Conservation (phyloP, 1,140 invertebrate genomes). For the Anoplophora glabripennis region DNA sequence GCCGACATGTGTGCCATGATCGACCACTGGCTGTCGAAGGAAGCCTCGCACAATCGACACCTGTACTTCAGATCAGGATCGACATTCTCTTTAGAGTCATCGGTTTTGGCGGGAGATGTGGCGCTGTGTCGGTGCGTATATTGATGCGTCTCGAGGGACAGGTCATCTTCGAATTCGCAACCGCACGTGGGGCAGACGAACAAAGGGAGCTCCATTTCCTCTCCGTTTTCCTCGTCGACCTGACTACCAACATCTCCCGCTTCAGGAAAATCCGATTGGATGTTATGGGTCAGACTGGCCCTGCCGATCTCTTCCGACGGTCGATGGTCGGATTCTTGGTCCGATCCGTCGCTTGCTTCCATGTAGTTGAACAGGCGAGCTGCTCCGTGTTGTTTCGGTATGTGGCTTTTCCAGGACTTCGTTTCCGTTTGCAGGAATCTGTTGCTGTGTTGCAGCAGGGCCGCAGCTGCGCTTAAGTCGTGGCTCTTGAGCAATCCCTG, state of each 20-base stretch:
- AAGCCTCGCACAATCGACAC: conserved; percentile 49
- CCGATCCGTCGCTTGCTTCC: conserved; percentile 59
- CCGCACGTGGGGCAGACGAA: conserved; percentile 55
- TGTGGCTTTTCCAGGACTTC: conserved; percentile 45
- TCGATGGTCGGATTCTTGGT: conserved; percentile 47
- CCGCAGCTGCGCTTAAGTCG: conserved; percentile 37
- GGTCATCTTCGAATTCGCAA: conserved; percentile 54
- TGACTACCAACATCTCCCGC: conserved; percentile 51
- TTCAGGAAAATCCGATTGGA: conserved; percentile 55
- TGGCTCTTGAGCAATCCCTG: conserved; percentile 30
- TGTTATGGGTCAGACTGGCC: conserved; percentile 75
- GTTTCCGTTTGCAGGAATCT: conserved; percentile 40
- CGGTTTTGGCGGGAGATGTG: conserved; percentile 49
- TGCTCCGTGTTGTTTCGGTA: conserved; percentile 54
- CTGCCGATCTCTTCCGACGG: conserved; percentile 72
- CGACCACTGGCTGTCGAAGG: conserved; percentile 47
- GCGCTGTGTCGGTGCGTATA: conserved; percentile 47
- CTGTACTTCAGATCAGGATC: conserved; percentile 46
- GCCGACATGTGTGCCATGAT: conserved; percentile 54
- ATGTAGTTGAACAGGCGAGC: conserved; percentile 59
- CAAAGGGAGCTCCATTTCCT: conserved; percentile 46
- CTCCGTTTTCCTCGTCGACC: conserved; percentile 53
- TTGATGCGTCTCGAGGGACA: conserved; percentile 52
- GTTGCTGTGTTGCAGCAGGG: conserved; percentile 40
- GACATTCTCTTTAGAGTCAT: conserved; percentile 45